These are phyloP conservation scores for Scaptomyza flava DNA, from an alignment of 2,888 invertebrate species.

Conservation along the genomic window DNA sequence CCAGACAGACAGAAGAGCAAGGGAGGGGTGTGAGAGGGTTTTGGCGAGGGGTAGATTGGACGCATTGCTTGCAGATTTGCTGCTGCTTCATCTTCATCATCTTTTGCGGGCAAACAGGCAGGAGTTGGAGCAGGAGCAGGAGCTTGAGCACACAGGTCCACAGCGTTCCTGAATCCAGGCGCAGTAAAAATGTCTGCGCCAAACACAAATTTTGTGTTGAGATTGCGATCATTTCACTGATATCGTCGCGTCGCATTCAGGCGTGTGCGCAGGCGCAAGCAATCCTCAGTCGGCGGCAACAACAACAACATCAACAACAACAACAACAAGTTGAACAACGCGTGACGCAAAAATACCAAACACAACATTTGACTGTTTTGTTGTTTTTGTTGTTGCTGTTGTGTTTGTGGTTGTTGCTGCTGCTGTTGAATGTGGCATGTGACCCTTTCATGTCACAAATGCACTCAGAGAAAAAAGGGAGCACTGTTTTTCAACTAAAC, in stretches of 20 bases:
- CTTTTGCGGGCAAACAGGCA: slow-evolving; percentile 52
- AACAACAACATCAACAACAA: slow-evolving; percentile 23
- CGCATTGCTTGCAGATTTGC: slow-evolving; percentile 71
- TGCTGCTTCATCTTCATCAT: slow-evolving; percentile 77
- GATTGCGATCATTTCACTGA: slow-evolving; percentile 80
- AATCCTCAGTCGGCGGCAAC: slow-evolving; percentile 38
- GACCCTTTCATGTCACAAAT: slow-evolving; percentile 65
- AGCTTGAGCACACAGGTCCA: slow-evolving; percentile 33
- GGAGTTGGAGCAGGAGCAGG: slow-evolving; percentile 5
- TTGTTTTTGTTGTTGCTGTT: slow-evolving; percentile 38
- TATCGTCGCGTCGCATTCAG: slow-evolving; percentile 72
- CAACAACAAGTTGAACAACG: slow-evolving; percentile 64
- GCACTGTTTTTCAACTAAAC: neutral
- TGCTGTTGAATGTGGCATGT: slow-evolving; percentile 59
- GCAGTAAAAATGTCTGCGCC: slow-evolving; percentile 78
- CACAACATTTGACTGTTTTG: slow-evolving; percentile 64
- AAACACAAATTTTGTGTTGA: slow-evolving; percentile 78
- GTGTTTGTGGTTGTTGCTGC: slow-evolving; percentile 11
- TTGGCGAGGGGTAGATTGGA: slow-evolving; percentile 48
- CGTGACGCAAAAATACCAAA: slow-evolving; percentile 82
- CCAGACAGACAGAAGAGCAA: slow-evolving; percentile 11
- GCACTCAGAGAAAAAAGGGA: slow-evolving; percentile 51
- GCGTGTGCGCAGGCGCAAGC: slow-evolving; percentile 79
- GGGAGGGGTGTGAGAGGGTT: slow-evolving; percentile 3
- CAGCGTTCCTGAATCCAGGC: slow-evolving; percentile 38